Evolutionary conservation across 1,140 invertebrate species (phyloP).

Genomic region (Globodera ellingtonae): DNA sequence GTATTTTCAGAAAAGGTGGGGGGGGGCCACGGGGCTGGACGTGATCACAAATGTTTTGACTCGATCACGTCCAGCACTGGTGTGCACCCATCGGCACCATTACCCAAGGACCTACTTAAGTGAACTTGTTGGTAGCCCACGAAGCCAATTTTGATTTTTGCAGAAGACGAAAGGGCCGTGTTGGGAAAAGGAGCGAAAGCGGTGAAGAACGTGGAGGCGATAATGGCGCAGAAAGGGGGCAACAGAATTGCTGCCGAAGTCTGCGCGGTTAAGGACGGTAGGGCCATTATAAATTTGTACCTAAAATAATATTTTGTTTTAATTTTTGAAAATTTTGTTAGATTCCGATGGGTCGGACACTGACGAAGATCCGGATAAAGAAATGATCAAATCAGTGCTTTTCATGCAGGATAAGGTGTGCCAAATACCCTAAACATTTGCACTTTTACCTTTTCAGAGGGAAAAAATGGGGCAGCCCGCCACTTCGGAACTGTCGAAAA

Average conservation of each 20-base stretch:
- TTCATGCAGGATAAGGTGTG: conserved; percentile 49
- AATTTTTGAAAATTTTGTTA: not conserved
- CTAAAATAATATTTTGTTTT: not conserved
- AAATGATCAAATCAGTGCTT: conserved; percentile 49
- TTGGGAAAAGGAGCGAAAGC: conserved; percentile 3
- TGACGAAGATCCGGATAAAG: conserved; percentile 58
- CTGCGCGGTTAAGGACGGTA: conserved; percentile 4
- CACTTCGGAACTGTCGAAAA: not conserved
- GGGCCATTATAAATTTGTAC: conserved; percentile 8
- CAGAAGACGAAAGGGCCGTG: not conserved
- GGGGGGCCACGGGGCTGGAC: too few species aligned
- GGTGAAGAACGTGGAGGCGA: conserved; percentile 20
- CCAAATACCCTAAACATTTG: not conserved
- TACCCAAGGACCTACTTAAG: too few species aligned
- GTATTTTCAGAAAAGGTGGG: too few species aligned
- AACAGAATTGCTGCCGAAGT: conserved; percentile 15
- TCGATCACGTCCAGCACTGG: too few species aligned
- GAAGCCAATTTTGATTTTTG: too few species aligned
- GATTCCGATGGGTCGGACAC: conserved; percentile 50
- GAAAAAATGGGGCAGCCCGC: not conserved
- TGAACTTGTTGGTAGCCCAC: too few species aligned
- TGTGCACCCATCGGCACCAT: too few species aligned
- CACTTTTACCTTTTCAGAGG: conserved; percentile 12
- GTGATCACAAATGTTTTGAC: too few species aligned
- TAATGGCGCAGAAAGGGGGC: conserved; percentile 22